Percentiles rank a stretch among this genome's conserved stretches.
Evolutionary conservation across 2,113 vertebrate genomes (phyloP).

Genomic region (Peromyscus maniculatus): DNA sequence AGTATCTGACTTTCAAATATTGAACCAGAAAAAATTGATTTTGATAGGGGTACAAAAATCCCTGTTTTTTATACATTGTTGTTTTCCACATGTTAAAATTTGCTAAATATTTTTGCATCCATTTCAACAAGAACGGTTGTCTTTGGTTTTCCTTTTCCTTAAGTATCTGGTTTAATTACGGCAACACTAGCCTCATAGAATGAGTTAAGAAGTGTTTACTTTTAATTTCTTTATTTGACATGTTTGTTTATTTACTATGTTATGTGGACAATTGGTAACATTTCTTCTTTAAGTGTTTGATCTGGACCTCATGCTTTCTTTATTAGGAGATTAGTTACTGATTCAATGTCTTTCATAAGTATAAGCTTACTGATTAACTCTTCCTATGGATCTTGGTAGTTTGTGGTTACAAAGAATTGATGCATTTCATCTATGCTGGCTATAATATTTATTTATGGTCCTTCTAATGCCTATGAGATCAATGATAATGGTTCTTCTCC

Average conservation of each 20-base stretch:
- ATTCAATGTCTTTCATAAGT: background rate
- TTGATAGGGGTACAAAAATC: background rate
- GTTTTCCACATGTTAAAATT: background rate
- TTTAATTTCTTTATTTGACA: background rate
- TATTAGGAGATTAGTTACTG: background rate
- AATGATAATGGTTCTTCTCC: background rate
- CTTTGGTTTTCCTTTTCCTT: background rate
- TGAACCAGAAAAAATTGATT: background rate
- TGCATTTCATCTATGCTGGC: background rate
- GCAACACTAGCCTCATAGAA: background rate
- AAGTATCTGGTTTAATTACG: background rate
- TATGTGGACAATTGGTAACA: background rate
- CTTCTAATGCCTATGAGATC: background rate
- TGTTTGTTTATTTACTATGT: background rate
- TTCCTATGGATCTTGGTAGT: background rate
- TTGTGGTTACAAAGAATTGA: background rate
- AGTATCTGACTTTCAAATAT: background rate
- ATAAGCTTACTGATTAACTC: background rate
- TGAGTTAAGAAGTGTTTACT: background rate
- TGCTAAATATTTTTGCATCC: background rate
- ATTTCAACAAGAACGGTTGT: slow-evolving; percentile 12
- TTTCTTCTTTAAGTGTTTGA: background rate
- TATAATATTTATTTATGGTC: slow-evolving; percentile 6
- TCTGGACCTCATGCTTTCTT: background rate
- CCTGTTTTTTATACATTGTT: background rate